These are phyloP conservation scores for Zenarchopterus dispar DNA, from an alignment of 2,797 vertebrate species.

Conservation along the genomic window DNA sequence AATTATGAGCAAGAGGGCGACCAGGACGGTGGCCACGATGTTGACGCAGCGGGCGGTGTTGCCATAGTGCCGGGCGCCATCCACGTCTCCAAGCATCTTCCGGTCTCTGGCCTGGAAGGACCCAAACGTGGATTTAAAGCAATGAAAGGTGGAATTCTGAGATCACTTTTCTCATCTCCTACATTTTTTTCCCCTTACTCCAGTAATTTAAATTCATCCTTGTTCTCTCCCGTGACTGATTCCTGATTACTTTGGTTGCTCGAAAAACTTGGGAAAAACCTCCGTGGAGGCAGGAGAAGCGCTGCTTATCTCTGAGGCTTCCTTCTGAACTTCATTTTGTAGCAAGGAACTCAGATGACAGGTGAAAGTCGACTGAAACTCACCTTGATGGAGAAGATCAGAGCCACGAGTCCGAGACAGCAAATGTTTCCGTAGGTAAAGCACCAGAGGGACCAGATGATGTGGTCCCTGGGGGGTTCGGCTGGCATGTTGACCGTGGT, in stretches of 20 bases:
- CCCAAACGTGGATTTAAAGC: too few species aligned
- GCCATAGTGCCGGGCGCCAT: conserved; percentile 25
- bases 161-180: too few species aligned
- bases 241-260: too few species aligned
- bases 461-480: conserved; percentile 34
- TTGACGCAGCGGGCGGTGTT: conserved; percentile 51
- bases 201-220: too few species aligned
- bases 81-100: conserved; percentile 57
- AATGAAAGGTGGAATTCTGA: too few species aligned
- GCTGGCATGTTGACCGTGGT: conserved; percentile 6
- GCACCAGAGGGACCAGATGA: conserved; percentile 57
- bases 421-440: not conserved
- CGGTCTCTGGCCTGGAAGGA: conserved; percentile 65
- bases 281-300: too few species aligned
- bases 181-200: too few species aligned
- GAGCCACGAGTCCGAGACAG: conserved; percentile 47
- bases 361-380: not conserved
- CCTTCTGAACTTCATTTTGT: too few species aligned
- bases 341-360: too few species aligned
- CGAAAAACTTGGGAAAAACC: too few species aligned
- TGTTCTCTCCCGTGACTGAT: too few species aligned
- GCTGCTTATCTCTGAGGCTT: too few species aligned
- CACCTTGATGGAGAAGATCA: conserved; percentile 58
- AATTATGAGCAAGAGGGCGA: rapidly evolving
- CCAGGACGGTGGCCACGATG: conserved; percentile 5